phyloP scores from a whole-genome alignment of 2,113 vertebrate genomes.

The Grus americana region DNA sequence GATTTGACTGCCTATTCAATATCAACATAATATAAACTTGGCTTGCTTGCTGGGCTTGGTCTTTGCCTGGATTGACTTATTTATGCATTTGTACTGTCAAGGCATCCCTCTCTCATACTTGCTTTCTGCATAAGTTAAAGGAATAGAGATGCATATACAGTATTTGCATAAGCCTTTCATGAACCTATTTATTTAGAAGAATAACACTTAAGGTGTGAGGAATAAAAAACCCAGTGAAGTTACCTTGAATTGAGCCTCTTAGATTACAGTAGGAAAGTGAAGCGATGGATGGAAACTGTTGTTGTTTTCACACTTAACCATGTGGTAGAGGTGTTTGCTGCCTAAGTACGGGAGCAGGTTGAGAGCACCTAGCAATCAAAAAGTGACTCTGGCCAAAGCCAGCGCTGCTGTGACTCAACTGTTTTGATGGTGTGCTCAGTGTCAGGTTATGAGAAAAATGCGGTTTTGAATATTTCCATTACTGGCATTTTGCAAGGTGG shows the following conservation, averaged over 20 bases:
- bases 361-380: not conserved
- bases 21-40: not conserved
- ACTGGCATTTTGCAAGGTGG: not conserved
- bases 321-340: not conserved
- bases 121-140: not conserved
- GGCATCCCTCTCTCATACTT: not conserved
- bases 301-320: not conserved
- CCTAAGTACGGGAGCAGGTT: not conserved
- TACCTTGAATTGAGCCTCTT: not conserved
- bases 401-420: not conserved
- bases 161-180: not conserved
- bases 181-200: not conserved
- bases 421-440: not conserved
- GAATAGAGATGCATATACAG: not conserved
- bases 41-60: constrained; percentile 6
- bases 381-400: not conserved
- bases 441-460: not conserved
- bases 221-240: not conserved
- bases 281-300: not conserved
- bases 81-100: not conserved
- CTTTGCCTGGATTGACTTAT: not conserved
- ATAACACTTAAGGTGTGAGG: not conserved
- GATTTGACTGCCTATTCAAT: not conserved
- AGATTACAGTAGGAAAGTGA: not conserved
- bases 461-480: not conserved